Base-by-base conservation (phyloP, 1,140 invertebrate genomes). In the Fopius arisanus region DNA sequence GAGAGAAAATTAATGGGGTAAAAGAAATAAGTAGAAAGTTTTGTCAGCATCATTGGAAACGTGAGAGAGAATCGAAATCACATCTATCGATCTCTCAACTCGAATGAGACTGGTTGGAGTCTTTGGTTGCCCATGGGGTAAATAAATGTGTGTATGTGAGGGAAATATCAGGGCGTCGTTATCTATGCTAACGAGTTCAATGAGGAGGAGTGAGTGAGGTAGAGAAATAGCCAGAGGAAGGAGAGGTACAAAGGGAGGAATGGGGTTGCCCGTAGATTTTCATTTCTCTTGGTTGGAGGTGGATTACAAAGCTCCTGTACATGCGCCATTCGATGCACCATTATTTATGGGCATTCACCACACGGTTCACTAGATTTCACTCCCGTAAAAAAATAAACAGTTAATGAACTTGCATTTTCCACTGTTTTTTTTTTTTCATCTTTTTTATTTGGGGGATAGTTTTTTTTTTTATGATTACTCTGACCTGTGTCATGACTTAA, bases 241-340 rank as follows among this genome's bases (percentile, higher is more conserved):
- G 40, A 6, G 40, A 48, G n/a, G 43, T 19, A 48, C 43, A 48
- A 59, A 59, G 54, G 54, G 54, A 23, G 54, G 54, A 59, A 26
- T 59, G 54, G 54, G 54, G 21, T 59, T 59, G 54, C 54, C 21
- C 54, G 19, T 59, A 59, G 54, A 59, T 59, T 59, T 59, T 59
- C 54, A 59, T 59, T 59, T 59, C 54, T 59, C 19, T 12, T 59
- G 54, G 54, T 59, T 59, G 54, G 54, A 59, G 54, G 54, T 59
- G 54, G 54, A 59, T 59, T 59, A 59, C 54, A 59, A 59, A 59
- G 54, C 54, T 48, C 43, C 43, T 59, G 21, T 59, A 59, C 54
- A 59, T 59, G 23, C 54, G 54, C 54, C 54, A 59, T 59, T 59
- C 54, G 54, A 59, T 59, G 54, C 23, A 10, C 54, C 54, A 59